Base-by-base conservation (phyloP, 2,797 vertebrate genomes). In the Syngnathus rostellatus region DNA sequence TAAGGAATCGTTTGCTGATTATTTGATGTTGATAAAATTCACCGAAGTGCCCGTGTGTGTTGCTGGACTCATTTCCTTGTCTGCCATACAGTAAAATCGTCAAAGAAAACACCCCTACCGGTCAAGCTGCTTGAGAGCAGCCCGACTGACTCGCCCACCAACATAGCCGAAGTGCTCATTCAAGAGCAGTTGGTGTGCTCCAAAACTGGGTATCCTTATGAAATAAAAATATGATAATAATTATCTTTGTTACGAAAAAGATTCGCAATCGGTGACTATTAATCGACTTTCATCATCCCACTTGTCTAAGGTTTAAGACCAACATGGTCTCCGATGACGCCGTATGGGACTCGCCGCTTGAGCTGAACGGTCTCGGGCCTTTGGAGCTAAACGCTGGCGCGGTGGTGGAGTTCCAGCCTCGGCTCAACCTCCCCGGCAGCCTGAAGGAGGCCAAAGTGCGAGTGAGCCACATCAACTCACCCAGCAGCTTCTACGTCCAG, bases 401-500 rank as follows among this genome's bases (percentile, higher is more conserved):
- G 0, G 64, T 60, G 0, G 14, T 3, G 3, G 45, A 19, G 14
- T 63, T 63, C 9, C 17, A 63, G 45, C 45, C 62, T 63, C 46
- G 8, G 21, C 62, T 63, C 23, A 46, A 9, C 16, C 31, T 89
- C 0, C 80, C 75, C 0, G 38, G 46, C 21, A 68, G 70, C 6
- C 80, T 87, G 23, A 84, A 92, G 75, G 86, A 90, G 39, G 62
- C 94, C 9, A 84, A 85, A 77, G 94, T 92, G 31, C 80, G 81
- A 72, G 85, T 98, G 71, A 93, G 89, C 75, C 89, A 92, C 31
- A 85, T 94, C 65, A 80, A 87, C 48, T 96, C 95, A 37, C 96
- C 95, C 2, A 91, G 91, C 79, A 94, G 91, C 85, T 94, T 98
- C 76, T 94, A 90, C 63, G 83, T 97, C 19, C 94, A 88, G 21